Evolutionary conservation across 2,888 invertebrate species (phyloP).

Genomic region (Cactoblastis cactorum): DNA sequence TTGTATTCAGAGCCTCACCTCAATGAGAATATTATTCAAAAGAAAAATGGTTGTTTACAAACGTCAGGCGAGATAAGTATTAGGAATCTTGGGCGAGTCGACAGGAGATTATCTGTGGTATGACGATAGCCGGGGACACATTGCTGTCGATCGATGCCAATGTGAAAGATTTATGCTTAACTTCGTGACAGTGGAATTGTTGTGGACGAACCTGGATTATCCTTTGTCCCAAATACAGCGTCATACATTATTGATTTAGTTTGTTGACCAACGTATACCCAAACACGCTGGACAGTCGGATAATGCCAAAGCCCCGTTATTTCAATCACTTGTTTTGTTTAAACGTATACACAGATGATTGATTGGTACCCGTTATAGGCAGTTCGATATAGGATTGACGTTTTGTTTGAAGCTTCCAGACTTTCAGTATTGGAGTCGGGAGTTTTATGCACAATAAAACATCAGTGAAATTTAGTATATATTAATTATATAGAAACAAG

Average conservation of each 20-base stretch:
- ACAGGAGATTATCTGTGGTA: constrained; percentile 54
- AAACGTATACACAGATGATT: constrained; percentile 17
- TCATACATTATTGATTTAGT: constrained; percentile 59
- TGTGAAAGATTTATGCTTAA: constrained; percentile 70
- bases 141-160: constrained; percentile 58
- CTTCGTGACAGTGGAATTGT: constrained; percentile 62
- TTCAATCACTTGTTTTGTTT: constrained; percentile 29
- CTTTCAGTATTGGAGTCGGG: not conserved
- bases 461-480: not conserved
- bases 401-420: constrained; percentile 9
- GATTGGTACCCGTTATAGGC: constrained; percentile 11
- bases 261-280: constrained; percentile 41
- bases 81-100: constrained; percentile 43
- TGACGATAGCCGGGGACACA: constrained; percentile 43
- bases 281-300: constrained; percentile 30
- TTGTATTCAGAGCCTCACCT: constrained; percentile 73
- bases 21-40: constrained; percentile 70
- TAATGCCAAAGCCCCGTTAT: constrained; percentile 30
- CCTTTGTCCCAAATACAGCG: constrained; percentile 61
- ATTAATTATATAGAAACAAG: too few species aligned
- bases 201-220: constrained; percentile 64
- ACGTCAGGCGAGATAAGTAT: constrained; percentile 58
- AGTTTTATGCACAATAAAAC: not conserved
- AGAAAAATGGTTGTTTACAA: constrained; percentile 72
- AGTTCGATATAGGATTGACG: constrained; percentile 4